Evolutionary conservation across 2,888 invertebrate genomes (phyloP).

Genomic region (Orgyia antiqua): DNA sequence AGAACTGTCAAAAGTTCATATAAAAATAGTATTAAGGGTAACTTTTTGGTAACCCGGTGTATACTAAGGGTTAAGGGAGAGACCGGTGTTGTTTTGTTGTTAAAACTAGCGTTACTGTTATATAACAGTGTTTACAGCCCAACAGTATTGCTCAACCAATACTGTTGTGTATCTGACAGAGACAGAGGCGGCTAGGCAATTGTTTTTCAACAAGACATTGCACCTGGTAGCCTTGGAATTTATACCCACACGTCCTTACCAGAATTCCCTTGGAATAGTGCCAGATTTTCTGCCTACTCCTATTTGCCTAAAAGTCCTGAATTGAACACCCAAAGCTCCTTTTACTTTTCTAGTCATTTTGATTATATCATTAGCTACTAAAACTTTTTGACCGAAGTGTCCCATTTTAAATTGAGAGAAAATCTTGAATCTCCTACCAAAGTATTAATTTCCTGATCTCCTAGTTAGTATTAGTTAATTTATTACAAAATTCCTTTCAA

Average conservation of each 20-base stretch:
- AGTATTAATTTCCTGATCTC: no score
- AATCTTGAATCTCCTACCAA: no score
- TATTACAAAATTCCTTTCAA: no score
- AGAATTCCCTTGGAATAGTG: no score
- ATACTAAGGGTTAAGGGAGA: slow-evolving; percentile 63
- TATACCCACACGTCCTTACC: background rate
- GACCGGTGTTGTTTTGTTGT: slow-evolving; percentile 44
- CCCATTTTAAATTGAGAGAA: no score
- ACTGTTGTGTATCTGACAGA: slow-evolving; percentile 54
- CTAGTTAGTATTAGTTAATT: no score
- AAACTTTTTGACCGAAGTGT: no score
- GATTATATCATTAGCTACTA: no score
- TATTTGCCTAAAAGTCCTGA: no score
- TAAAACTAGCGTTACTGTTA: slow-evolving; percentile 38
- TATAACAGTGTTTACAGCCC: slow-evolving; percentile 51
- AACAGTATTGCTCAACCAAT: slow-evolving; percentile 68
- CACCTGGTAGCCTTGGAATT: slow-evolving; percentile 47
- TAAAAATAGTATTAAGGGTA: slow-evolving; percentile 70
- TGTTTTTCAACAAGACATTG: slow-evolving; percentile 77
- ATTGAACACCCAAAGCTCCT: no score
- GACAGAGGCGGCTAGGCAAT: slow-evolving; percentile 65
- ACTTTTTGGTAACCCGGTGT: slow-evolving; percentile 42
- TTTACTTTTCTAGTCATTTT: no score
- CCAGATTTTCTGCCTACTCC: no score
- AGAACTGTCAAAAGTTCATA: slow-evolving; percentile 49